phyloP scores from a whole-genome alignment of 2,113 vertebrate genomes.

The Calidris pugnax region DNA sequence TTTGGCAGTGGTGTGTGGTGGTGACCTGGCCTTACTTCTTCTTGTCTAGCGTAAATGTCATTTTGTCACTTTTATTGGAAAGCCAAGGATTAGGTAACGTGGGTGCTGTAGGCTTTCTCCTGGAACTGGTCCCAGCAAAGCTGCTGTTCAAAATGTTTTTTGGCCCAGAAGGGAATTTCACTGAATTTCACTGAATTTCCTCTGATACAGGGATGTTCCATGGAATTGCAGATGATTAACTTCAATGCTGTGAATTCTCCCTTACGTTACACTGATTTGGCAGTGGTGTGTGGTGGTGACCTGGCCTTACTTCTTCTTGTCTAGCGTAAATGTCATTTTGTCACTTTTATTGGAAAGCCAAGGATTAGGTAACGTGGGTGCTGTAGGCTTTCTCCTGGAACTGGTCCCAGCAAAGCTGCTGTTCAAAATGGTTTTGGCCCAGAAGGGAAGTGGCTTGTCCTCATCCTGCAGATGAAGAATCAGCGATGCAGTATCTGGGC shows the following conservation, averaged over 20 bases:
- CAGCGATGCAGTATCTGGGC: background rate
- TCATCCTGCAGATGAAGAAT: background rate
- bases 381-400: background rate
- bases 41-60: background rate
- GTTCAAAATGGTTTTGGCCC: background rate
- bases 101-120: background rate
- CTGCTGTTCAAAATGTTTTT: background rate
- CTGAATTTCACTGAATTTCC: too few species aligned
- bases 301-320: background rate
- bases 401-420: background rate
- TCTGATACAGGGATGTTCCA: background rate
- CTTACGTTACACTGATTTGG: background rate
- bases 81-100: background rate
- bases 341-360: background rate
- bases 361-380: background rate
- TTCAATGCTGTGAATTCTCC: background rate
- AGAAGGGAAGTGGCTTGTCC: background rate
- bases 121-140: constrained; percentile 13
- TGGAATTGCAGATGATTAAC: background rate
- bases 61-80: background rate
- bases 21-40: background rate
- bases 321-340: background rate
- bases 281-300: background rate
- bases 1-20: background rate
- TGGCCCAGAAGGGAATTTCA: background rate